Evolutionary conservation across 2,113 vertebrate species (phyloP).

Genomic region (Centropus unirufus): DNA sequence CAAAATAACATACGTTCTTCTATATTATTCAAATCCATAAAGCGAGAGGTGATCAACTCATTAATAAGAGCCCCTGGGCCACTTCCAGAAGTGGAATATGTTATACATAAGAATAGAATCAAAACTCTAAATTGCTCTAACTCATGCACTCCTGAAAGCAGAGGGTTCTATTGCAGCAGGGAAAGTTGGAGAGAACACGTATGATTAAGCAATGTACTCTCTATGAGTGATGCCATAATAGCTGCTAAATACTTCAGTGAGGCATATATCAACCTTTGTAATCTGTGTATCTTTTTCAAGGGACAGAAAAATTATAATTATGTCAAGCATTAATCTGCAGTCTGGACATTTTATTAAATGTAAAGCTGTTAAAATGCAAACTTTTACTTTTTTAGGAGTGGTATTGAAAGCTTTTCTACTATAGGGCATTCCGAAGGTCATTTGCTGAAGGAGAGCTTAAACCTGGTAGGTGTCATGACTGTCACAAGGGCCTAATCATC

Average conservation of each 20-base stretch:
- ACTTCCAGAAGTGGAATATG: background rate
- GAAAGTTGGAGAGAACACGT: background rate
- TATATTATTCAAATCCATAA: background rate
- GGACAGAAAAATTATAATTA: background rate
- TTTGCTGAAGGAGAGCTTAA: background rate
- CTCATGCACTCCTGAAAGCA: background rate
- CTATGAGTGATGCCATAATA: background rate
- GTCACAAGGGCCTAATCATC: background rate
- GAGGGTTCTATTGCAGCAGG: background rate
- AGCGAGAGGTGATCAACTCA: background rate
- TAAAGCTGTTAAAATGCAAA: background rate
- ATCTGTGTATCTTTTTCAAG: background rate
- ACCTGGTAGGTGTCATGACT: background rate
- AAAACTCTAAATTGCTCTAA: background rate
- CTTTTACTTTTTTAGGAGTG: background rate
- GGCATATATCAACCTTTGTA: background rate
- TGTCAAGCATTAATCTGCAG: background rate
- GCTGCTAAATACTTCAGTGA: background rate
- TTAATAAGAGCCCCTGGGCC: background rate
- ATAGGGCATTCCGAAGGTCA: background rate
- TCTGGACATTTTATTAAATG: background rate
- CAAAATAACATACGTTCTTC: background rate
- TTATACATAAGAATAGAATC: background rate
- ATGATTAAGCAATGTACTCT: background rate
- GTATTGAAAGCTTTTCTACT: background rate